phyloP scores from a whole-genome alignment of 2,797 vertebrate species.

The Sciurus vulgaris region DNA sequence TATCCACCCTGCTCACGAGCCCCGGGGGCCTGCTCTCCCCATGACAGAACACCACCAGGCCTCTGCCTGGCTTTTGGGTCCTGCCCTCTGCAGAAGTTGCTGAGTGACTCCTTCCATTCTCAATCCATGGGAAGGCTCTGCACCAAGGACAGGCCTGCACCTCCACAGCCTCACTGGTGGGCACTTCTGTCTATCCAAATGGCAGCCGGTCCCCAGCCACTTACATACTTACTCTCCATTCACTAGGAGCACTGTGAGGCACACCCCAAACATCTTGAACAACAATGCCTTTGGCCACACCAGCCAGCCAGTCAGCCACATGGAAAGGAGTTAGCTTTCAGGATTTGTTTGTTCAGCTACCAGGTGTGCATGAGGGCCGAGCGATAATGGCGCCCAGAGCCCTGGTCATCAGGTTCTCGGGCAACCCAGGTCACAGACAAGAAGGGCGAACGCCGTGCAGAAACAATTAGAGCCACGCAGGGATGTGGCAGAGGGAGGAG shows the following conservation, averaged over 20 bases:
- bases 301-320: too few species aligned
- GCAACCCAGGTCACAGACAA: neutral
- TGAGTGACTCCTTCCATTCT: neutral
- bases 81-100: neutral
- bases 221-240: neutral
- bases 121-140: accelerated
- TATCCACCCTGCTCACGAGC: neutral
- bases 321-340: accelerated
- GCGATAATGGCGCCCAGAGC: neutral
- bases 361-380: accelerated
- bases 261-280: neutral
- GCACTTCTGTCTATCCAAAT: neutral
- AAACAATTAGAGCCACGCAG: neutral
- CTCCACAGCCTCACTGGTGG: neutral
- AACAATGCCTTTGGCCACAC: neutral
- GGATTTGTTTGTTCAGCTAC: neutral
- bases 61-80: neutral
- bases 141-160: neutral
- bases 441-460: too few species aligned
- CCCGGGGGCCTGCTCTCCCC: neutral
- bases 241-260: neutral
- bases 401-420: neutral
- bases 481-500: accelerated
- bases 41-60: accelerated
- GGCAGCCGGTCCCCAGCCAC: neutral